Evolutionary conservation across 35 echinoderm and acorn worm genomes (phyloP).

Genomic region (Holothuria glaberrima): DNA sequence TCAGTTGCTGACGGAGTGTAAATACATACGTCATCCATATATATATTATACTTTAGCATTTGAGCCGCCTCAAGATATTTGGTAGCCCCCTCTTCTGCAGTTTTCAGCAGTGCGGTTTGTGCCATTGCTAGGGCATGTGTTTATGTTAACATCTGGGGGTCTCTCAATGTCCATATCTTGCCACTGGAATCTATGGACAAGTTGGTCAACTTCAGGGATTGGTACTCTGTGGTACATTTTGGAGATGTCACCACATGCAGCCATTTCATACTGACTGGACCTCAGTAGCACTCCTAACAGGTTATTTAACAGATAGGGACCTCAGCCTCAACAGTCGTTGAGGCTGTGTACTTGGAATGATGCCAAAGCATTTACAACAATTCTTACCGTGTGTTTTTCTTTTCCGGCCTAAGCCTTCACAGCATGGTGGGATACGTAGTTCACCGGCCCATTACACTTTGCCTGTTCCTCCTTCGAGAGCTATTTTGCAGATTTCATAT

Average conservation of each 20-base stretch:
- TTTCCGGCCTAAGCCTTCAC: conserved; percentile 60
- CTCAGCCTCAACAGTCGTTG: conserved; percentile 64
- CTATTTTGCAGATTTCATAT: conserved; percentile 58
- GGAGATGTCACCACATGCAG: conserved; percentile 49
- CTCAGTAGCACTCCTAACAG: no score
- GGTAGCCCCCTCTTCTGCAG: conserved; percentile 50
- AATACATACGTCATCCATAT: no score
- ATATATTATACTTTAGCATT: conserved; percentile 57
- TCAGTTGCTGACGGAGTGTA: conserved; percentile 19
- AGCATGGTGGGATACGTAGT: conserved; percentile 69
- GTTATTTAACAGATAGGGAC: conserved; percentile 54
- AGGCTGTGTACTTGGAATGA: conserved; percentile 37
- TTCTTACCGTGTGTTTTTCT: conserved; percentile 60
- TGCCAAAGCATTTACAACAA: conserved; percentile 50
- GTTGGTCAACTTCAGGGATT: no score
- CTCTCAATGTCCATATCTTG: no score
- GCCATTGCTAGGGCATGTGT: conserved; percentile 59
- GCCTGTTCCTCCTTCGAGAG: conserved; percentile 31
- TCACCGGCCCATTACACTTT: conserved; percentile 9
- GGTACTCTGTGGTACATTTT: no score
- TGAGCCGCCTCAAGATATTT: no score
- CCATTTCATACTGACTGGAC: conserved; percentile 18
- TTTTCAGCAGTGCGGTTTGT: no score
- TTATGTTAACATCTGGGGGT: no score
- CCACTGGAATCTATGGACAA: no score